Conservation (phyloP, 92 coral and sea anemone species). For the Epizoanthus stellaris region DNA sequence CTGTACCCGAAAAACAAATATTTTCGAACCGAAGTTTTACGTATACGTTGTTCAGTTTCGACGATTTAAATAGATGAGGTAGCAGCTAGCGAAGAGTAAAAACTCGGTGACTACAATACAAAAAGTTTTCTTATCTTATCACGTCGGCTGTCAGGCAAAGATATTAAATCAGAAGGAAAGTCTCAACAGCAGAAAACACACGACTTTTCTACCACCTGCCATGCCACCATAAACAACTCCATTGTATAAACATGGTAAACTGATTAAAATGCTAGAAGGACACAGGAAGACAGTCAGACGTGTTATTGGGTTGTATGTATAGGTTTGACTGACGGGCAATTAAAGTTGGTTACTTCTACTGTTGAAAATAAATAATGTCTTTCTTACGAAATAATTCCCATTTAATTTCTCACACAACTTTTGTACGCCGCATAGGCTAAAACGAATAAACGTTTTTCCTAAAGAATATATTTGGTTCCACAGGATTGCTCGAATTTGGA, state of each 20-base stretch:
- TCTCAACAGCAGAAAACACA: neutral
- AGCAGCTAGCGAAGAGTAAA: neutral
- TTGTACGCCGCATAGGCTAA: neutral
- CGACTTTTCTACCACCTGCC: conserved; percentile 19
- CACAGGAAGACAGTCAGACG: neutral
- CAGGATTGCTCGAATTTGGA: too few relatives aligned
- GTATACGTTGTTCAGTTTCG: neutral
- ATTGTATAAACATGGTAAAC: neutral
- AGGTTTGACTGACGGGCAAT: conserved; percentile 6
- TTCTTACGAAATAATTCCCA: neutral
- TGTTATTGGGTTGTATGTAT: neutral
- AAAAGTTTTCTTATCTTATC: neutral
- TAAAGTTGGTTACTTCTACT: neutral
- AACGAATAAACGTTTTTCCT: neutral
- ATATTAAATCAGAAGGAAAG: neutral
- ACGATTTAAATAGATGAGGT: neutral
- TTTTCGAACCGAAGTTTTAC: neutral
- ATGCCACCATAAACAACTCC: neutral
- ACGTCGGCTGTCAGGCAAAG: neutral
- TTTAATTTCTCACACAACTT: neutral
- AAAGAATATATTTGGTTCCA: too few relatives aligned
- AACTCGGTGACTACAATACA: neutral
- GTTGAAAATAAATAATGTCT: neutral
- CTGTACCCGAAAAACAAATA: neutral
- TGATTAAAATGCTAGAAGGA: neutral